Percentiles rank a stretch among this genome's conserved stretches.
phyloP scores from a whole-genome alignment of 2,888 invertebrate species.

The Drepanosiphum platanoidis region DNA sequence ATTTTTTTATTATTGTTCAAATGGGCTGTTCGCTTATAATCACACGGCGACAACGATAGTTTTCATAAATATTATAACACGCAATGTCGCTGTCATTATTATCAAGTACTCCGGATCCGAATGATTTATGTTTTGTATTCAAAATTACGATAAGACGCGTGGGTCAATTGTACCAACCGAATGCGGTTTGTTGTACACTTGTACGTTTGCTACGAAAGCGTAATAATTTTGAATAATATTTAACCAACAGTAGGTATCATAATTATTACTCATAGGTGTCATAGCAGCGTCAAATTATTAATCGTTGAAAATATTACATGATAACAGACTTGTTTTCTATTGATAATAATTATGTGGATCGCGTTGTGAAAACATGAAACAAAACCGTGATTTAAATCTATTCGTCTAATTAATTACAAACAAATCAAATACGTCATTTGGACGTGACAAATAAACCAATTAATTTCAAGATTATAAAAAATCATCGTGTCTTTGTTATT shows the following conservation, averaged over 20 bases:
- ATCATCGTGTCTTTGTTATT: no score
- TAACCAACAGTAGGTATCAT: not conserved
- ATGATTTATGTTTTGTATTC: not conserved
- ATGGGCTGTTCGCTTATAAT: not conserved
- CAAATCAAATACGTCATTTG: not conserved
- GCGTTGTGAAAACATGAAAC: not conserved
- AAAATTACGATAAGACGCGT: not conserved
- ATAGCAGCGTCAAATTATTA: no score
- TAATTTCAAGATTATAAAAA: not conserved
- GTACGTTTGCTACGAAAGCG: no score
- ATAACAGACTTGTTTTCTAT: not conserved
- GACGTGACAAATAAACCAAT: not conserved
- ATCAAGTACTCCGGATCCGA: not conserved
- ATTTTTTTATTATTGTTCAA: not conserved
- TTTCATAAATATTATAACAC: no score
- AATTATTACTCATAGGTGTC: not conserved
- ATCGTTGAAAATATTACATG: not conserved
- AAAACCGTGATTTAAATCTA: not conserved
- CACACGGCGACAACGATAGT: no score
- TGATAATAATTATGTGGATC: not conserved
- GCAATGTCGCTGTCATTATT: not conserved
- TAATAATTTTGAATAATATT: not conserved
- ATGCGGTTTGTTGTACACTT: no score
- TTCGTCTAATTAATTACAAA: not conserved
- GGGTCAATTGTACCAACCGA: not conserved